Evolutionary conservation across 2,113 vertebrate species (phyloP).

Genomic region (Thalassarche chlororhynchos): DNA sequence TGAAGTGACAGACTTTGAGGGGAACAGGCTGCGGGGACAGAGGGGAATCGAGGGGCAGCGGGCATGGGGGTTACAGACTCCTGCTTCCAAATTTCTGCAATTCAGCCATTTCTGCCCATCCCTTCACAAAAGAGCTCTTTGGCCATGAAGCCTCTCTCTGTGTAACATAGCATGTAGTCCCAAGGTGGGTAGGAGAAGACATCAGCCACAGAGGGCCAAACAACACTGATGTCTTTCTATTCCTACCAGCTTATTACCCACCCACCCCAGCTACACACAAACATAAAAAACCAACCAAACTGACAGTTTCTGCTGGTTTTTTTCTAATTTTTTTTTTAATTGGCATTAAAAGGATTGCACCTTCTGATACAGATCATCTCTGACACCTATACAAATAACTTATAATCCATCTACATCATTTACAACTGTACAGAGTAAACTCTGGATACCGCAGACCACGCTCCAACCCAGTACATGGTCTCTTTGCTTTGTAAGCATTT

Average conservation of each 20-base stretch:
- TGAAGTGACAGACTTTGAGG: background rate
- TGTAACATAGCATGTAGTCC: background rate
- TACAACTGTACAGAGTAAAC: conserved; percentile 25
- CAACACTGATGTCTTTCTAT: background rate
- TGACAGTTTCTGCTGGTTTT: background rate
- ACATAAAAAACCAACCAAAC: background rate
- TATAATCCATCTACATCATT: conserved; percentile 36
- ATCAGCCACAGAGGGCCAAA: background rate
- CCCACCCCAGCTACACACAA: background rate
- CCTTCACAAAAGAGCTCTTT: background rate
- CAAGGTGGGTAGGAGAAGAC: background rate
- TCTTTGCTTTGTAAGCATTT: background rate
- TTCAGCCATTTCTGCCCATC: background rate
- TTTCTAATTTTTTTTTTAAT: background rate
- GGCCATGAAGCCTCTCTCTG: background rate
- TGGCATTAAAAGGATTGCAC: background rate
- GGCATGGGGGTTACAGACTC: too few species aligned
- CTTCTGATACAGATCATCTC: background rate
- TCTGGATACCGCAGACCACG: background rate
- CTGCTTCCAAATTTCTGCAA: background rate
- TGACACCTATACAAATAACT: conserved; percentile 58
- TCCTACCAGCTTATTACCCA: background rate
- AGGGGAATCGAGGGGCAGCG: background rate
- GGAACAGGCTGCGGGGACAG: background rate
- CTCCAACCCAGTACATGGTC: accelerated